phyloP scores from a whole-genome alignment of 1,140 invertebrate species.

The Musca vetustissima region DNA sequence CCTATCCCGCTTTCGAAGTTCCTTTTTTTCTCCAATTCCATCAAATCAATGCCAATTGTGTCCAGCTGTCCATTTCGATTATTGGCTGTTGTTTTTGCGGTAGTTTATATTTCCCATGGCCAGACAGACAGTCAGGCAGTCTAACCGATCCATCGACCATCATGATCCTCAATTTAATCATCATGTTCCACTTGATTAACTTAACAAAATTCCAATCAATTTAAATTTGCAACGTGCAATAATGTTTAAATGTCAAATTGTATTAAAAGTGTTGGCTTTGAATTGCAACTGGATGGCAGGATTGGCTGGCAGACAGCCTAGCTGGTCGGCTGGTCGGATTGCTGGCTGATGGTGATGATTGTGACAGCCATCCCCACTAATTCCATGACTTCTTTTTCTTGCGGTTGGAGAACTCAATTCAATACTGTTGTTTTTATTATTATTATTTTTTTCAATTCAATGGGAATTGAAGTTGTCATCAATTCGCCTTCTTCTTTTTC shows the following conservation, averaged over 20 bases:
- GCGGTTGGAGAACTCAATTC: too few relatives aligned
- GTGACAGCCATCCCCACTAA: too few relatives aligned
- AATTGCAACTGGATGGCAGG: not conserved
- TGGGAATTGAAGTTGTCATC: conserved; percentile 19
- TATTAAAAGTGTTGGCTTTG: not conserved
- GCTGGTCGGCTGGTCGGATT: not conserved
- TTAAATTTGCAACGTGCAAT: conserved; percentile 24
- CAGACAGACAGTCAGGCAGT: too few relatives aligned
- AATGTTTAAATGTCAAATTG: conserved; percentile 24
- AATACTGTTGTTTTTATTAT: too few relatives aligned
- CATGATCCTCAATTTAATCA: not conserved
- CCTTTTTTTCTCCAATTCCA: not conserved
- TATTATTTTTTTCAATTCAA: not conserved
- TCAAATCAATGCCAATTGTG: too few relatives aligned
- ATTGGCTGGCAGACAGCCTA: not conserved
- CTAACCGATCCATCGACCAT: too few relatives aligned
- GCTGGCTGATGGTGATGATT: not conserved
- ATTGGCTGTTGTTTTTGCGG: not conserved
- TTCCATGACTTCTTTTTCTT: too few relatives aligned
- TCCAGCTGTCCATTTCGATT: too few relatives aligned
- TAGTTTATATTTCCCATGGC: not conserved
- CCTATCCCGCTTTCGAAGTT: not conserved
- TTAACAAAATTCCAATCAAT: conserved; percentile 24
- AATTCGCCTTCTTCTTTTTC: conserved; percentile 1
- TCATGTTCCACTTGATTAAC: conserved; percentile 23